Base-by-base conservation (phyloP, 2,797 vertebrate genomes). In the Anolis apletophallus region DNA sequence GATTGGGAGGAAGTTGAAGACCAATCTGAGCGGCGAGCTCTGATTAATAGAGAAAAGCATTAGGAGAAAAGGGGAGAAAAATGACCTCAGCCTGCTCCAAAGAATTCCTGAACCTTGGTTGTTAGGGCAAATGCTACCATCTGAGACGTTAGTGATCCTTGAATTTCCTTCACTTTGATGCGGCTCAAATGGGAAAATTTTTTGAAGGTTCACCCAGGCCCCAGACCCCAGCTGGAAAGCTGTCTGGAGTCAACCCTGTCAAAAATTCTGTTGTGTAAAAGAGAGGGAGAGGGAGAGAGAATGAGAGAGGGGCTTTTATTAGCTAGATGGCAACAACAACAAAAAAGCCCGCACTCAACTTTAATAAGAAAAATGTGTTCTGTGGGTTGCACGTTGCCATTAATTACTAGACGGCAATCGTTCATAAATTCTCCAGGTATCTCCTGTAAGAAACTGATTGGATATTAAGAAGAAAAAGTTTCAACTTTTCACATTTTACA, bases 21-120 rank as follows among this genome's bases (percentile, higher is more conserved):
- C 98, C 98, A 98, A 98, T 98, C 97, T 98, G 97, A 99, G 98
- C 98, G 96, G 97, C 96, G 97, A 98, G 98, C 98, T 98, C 98
- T 99, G 98, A 99, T 99, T 99, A 99, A 98, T 98, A 98, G 97
- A 99, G 98, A 98, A 98, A 98, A 98, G 98, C 98, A 98, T 98
- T 98, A 97, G 97, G 96, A 97, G 97, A 97, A 97, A 96, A 96
- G 96, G 96, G 97, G 97, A 97, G 96, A 97, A 97, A 98, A 98
- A 97, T 98, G 98, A 99, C 98, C 98, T 98, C 97, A 97, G 98
- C 95, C 97, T 97, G 97, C 96, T 97, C 97, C 97, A 97, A 98
- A 98, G 97, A 98, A 99, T 98, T 98, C 97, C 98, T 98, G 97
- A 98, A 98, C 98, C 97, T 97, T 97, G 97, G 98, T 99, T 99